phyloP scores from a whole-genome alignment of 2,888 invertebrate genomes.

The Nezara viridula region DNA sequence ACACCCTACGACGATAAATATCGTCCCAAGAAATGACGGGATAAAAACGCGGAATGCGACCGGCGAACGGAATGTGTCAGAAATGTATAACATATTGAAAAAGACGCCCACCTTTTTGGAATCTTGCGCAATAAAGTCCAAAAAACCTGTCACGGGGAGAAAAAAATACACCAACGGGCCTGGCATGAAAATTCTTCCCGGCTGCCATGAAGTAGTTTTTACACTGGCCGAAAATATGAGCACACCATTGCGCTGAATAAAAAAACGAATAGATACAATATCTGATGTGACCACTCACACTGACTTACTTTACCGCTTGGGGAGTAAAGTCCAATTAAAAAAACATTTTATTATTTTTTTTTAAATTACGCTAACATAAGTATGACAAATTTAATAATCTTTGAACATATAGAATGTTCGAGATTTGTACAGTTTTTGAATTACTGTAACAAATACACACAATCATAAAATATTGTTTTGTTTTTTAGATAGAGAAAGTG shows the following conservation, averaged over 20 bases:
- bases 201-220: background rate
- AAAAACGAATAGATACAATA: background rate
- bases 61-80: conserved; percentile 44
- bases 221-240: background rate
- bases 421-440: too few species aligned
- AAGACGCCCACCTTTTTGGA: conserved; percentile 14
- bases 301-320: too few species aligned
- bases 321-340: too few species aligned
- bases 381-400: too few species aligned
- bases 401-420: too few species aligned
- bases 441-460: too few species aligned
- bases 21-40: conserved; percentile 12
- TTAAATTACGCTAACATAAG: too few species aligned
- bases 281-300: too few species aligned
- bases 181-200: background rate
- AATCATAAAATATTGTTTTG: too few species aligned
- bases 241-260: background rate
- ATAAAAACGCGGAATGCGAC: conserved; percentile 5
- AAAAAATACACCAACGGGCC: background rate
- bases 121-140: conserved; percentile 25
- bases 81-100: conserved; percentile 45
- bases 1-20: background rate
- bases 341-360: too few species aligned
- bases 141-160: background rate
- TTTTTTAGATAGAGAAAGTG: too few species aligned